Evolutionary conservation across 2,113 vertebrate genomes (phyloP).

Genomic region (cattle (Bos taurus)): ARS-UCD2.0 NC_037356.1:17383501-17384000

Average conservation of each 20-base stretch:
- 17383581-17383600: conserved; percentile 98
- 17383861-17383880: background rate
- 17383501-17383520: conserved; percentile 94
- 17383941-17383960: background rate
- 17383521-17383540: conserved; percentile 97
- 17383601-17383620: conserved; percentile 97
- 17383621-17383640: conserved; percentile 68
- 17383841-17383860: background rate
- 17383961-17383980: background rate
- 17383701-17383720: background rate
- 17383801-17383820: background rate
- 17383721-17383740: background rate
- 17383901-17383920: background rate
- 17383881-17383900: background rate
- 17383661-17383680: background rate
- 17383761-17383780: background rate
- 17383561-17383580: conserved; percentile 93
- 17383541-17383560: conserved; percentile 97
- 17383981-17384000: background rate
- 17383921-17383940: background rate
- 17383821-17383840: no score
- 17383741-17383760: background rate
- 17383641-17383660: background rate
- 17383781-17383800: background rate
- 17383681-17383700: background rate